phyloP scores from a whole-genome alignment of 2,888 invertebrate species.

The Oscheius sp. region DNA sequence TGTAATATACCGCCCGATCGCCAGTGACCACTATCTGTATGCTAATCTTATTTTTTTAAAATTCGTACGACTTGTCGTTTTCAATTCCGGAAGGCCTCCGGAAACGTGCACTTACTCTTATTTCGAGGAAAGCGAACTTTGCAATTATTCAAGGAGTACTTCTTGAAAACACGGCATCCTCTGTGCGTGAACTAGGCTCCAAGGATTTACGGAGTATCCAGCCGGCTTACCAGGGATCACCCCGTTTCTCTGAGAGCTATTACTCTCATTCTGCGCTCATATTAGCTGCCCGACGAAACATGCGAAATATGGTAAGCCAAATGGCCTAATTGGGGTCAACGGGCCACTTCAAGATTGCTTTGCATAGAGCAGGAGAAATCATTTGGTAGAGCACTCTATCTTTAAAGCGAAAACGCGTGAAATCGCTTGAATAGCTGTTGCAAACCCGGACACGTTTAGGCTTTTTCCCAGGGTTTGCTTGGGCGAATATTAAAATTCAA shows the following conservation, averaged over 20 bases:
- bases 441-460: not conserved
- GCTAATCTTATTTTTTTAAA: not conserved
- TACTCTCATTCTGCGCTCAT: not conserved
- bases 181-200: not conserved
- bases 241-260: not conserved
- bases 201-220: not conserved
- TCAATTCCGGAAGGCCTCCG: not conserved
- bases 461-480: not conserved
- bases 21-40: not conserved
- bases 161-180: too few relatives aligned
- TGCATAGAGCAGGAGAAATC: not conserved
- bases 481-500: too few relatives aligned
- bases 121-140: too few relatives aligned
- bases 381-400: not conserved
- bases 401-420: not conserved
- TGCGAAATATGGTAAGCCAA: constrained; percentile 18
- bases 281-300: constrained; percentile 21
- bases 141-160: too few relatives aligned
- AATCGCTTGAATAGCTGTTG: not conserved
- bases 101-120: not conserved
- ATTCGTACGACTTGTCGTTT: not conserved
- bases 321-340: constrained; percentile 26
- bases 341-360: constrained; percentile 5
- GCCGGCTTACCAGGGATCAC: constrained; percentile 12
- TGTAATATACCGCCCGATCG: not conserved